Evolutionary conservation across 2,888 invertebrate species (phyloP).

Genomic region (Platynereis dumerilii): DNA sequence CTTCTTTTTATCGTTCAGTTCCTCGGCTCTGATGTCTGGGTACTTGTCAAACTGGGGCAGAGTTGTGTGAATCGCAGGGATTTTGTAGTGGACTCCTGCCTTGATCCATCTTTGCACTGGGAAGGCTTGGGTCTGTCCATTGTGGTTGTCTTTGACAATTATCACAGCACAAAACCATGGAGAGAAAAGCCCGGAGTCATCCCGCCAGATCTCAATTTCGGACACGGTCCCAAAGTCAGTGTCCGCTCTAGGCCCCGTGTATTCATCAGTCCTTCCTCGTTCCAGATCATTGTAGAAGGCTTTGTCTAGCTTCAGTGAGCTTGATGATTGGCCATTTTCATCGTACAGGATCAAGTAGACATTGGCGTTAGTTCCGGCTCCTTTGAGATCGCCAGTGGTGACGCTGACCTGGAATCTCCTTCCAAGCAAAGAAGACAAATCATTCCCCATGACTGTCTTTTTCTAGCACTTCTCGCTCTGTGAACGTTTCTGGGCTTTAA

Average conservation of each 20-base stretch:
- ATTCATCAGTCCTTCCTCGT: constrained; percentile 57
- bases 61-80: constrained; percentile 59
- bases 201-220: constrained; percentile 61
- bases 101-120: constrained; percentile 65
- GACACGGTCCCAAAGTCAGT: constrained; percentile 40
- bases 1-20: constrained; percentile 56
- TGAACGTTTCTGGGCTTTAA: too few relatives aligned
- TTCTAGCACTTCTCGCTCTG: too few relatives aligned
- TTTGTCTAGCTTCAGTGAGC: constrained; percentile 55
- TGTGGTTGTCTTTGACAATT: constrained; percentile 45
- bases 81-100: constrained; percentile 53
- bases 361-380: constrained; percentile 63
- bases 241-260: constrained; percentile 40
- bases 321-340: constrained; percentile 49
- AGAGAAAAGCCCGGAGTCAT: constrained; percentile 39
- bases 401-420: constrained; percentile 52
- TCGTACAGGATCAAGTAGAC: constrained; percentile 61
- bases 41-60: constrained; percentile 63
- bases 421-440: too few relatives aligned
- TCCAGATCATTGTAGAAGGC: constrained; percentile 59
- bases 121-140: constrained; percentile 49
- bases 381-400: constrained; percentile 63
- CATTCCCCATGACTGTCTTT: too few relatives aligned
- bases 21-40: constrained; percentile 53
- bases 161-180: constrained; percentile 62